Evolutionary conservation across 2,888 invertebrate species (phyloP).

Genomic region (Eumerus sabulonum): DNA sequence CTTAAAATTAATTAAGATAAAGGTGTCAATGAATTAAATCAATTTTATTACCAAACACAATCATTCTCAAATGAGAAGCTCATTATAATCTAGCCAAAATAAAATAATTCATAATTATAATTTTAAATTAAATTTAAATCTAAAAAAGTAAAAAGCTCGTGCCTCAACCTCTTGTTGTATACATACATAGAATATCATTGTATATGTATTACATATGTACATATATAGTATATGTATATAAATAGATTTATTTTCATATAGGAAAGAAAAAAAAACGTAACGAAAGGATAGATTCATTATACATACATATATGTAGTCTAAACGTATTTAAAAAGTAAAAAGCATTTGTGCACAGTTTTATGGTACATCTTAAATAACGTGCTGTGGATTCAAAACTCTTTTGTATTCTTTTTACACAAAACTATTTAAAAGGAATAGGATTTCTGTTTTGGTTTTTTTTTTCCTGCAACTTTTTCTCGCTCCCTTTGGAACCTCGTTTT

Average conservation of each 20-base stretch:
- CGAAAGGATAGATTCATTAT: no score
- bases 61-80: no score
- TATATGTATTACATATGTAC: constrained; percentile 46
- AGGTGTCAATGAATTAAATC: constrained; percentile 1
- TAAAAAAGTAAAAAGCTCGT: constrained; percentile 50
- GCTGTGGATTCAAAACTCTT: constrained; percentile 47
- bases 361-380: constrained; percentile 31
- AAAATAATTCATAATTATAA: constrained; percentile 55
- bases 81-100: constrained; percentile 3
- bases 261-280: constrained; percentile 16
- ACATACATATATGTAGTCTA: no score
- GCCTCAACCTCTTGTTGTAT: constrained; percentile 44
- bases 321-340: constrained; percentile 7
- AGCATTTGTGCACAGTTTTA: constrained; percentile 41
- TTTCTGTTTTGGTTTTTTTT: no score
- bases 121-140: constrained; percentile 38
- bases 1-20: constrained; percentile 2
- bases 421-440: constrained; percentile 14
- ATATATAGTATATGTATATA: constrained; percentile 5
- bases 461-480: constrained; percentile 7
- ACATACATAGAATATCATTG: constrained; percentile 43
- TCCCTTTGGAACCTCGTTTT: constrained; percentile 48
- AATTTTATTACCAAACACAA: constrained; percentile 15
- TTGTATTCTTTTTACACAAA: constrained; percentile 39
- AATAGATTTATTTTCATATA: no score